Evolutionary conservation across 1,140 invertebrate species (phyloP).

Genomic region (Drosophila oshimai): DNA sequence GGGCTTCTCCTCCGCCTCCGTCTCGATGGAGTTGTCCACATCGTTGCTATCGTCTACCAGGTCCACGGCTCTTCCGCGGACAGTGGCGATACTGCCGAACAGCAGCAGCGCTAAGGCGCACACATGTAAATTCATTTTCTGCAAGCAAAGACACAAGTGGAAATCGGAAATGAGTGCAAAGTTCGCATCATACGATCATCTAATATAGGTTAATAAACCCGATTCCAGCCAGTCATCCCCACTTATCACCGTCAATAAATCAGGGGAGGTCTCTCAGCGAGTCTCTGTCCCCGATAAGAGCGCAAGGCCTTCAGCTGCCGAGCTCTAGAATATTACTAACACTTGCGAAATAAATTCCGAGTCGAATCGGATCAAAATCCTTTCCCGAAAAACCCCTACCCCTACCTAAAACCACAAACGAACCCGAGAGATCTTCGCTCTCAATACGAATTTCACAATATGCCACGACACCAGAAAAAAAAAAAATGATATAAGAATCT

Average conservation of each 20-base stretch:
- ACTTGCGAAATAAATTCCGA: slow-evolving; percentile 27
- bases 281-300: slow-evolving; percentile 31
- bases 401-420: neutral
- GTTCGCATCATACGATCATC: slow-evolving; percentile 35
- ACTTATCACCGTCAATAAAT: slow-evolving; percentile 10
- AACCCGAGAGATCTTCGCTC: neutral
- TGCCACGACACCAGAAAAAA: slow-evolving; percentile 54
- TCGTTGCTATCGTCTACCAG: slow-evolving; percentile 67
- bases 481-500: slow-evolving; percentile 47
- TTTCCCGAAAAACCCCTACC: neutral
- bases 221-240: slow-evolving; percentile 28
- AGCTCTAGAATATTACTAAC: slow-evolving; percentile 32
- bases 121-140: slow-evolving; percentile 82
- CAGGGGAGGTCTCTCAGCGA: slow-evolving; percentile 12
- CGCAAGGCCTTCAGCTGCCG: slow-evolving; percentile 16
- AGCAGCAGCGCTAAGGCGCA: slow-evolving; percentile 79
- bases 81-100: slow-evolving; percentile 52
- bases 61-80: slow-evolving; percentile 71
- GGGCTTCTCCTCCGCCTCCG: slow-evolving; percentile 38
- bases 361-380: neutral
- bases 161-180: slow-evolving; percentile 17
- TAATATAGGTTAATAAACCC: slow-evolving; percentile 76
- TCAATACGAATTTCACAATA: slow-evolving; percentile 61
- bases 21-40: slow-evolving; percentile 77
- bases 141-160: slow-evolving; percentile 34